These are phyloP conservation scores for Troglohyphantes excavatus DNA, from an alignment of 2,888 invertebrate genomes.

Conservation along the genomic window DNA sequence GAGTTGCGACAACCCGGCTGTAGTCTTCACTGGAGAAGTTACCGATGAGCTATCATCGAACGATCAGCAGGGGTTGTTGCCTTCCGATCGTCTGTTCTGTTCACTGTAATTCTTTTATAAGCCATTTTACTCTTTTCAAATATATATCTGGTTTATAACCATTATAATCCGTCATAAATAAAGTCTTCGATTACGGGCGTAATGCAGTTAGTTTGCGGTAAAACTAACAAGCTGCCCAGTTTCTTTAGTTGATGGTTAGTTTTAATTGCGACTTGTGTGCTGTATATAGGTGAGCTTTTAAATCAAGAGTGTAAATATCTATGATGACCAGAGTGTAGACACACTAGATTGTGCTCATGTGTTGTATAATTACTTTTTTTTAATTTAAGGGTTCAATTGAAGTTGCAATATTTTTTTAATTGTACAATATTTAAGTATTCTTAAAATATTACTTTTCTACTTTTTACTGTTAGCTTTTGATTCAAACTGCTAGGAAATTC, in stretches of 20 bases:
- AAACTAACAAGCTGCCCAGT: background rate
- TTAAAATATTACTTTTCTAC: background rate
- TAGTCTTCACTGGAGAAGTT: background rate
- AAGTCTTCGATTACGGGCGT: constrained; percentile 3
- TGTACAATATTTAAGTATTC: background rate
- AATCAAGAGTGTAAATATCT: constrained; percentile 26
- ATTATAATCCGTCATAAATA: constrained; percentile 28
- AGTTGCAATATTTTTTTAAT: constrained; percentile 7
- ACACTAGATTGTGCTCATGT: constrained; percentile 13
- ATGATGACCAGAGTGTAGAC: constrained; percentile 3
- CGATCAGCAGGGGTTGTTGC: constrained; percentile 3
- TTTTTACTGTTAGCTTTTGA: background rate
- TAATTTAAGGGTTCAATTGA: background rate
- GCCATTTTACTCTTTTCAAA: constrained; percentile 18
- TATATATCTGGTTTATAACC: constrained; percentile 20
- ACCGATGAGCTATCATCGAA: background rate
- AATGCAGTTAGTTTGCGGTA: background rate
- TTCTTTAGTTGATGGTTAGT: constrained; percentile 7
- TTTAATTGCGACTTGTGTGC: constrained; percentile 35
- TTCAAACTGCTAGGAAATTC: background rate
- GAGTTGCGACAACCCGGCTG: background rate
- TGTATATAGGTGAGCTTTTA: constrained; percentile 48
- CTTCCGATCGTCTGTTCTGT: constrained; percentile 32
- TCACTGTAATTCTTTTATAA: constrained; percentile 29
- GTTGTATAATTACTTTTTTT: constrained; percentile 6